Base-by-base conservation (phyloP, 2,113 vertebrate genomes). In the Tetraodon nigroviridis region DNA sequence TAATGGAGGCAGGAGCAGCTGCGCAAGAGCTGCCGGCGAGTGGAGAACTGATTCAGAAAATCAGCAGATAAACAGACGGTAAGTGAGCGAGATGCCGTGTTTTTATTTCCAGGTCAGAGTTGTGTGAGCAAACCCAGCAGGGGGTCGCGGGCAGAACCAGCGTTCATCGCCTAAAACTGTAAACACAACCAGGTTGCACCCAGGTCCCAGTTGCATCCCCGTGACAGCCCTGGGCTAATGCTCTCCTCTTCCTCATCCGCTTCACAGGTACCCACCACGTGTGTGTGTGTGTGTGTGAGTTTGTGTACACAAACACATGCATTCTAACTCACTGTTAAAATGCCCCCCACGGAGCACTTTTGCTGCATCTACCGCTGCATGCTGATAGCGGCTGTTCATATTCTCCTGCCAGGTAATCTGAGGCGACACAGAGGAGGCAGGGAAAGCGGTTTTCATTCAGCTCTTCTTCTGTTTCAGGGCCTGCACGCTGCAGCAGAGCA, bases 1-100 rank as follows among this genome's bases (percentile, higher is more conserved):
- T 81, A 81, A 86, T 83, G 78, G 71, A 68, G 69, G 81, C 77
- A 76, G 61, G 42, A 69, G 60, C 75, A 59, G 75, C 58, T 79
- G 66, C 75, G 68, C 51, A 51, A 57, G 50, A 54, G 57, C 67
- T 29, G 11, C 12, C 45, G 53, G 37, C 51, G 51, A 67, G 62
- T 32, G 37, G 41, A 62, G 69, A 64, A 65, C 67, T 71, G 76
- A 77, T 37, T 37, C 60, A 63, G 56, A 74, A 44, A 74, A 53
- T 21, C 24, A 56, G 53, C 44, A 64, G 48, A 47, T 32, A 75
- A 56, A 59, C 61, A 59, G 42, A 60, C 51, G 19, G 54, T 59
- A 57, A 19, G 16, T 2, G 50, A 65, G 27, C 21, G 51, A 64
- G 24, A 44, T 6, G 42, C 21, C 45, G 11, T 45, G 40, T 69